phyloP scores from a whole-genome alignment of 2,888 invertebrate genomes.

The Bombylius major region DNA sequence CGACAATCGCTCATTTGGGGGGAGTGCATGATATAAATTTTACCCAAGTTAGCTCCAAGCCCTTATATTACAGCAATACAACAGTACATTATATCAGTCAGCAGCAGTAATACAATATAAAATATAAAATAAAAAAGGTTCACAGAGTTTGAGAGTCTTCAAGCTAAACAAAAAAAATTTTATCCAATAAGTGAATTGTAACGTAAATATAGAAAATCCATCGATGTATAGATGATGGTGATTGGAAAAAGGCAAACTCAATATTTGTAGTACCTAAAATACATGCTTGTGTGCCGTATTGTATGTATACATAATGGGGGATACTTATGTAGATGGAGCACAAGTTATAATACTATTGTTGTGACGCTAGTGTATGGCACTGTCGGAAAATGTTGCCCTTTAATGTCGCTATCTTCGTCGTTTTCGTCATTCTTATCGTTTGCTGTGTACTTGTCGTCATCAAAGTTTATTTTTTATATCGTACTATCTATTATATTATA shows the following conservation, averaged over 20 bases:
- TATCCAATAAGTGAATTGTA: slow-evolving; percentile 7
- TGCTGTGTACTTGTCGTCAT: too few species aligned
- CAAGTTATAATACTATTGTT: too few species aligned
- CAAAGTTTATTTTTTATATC: too few species aligned
- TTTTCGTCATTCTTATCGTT: not conserved
- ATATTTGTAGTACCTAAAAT: not conserved
- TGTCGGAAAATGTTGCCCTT: not conserved
- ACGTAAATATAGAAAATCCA: slow-evolving; percentile 12
- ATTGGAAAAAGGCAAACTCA: slow-evolving; percentile 13
- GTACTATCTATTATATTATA: too few species aligned
- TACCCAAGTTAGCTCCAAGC: not conserved
- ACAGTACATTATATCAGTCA: not conserved
- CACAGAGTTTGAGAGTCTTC: not conserved
- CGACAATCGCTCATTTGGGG: not conserved
- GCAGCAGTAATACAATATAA: not conserved
- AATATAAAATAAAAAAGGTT: not conserved
- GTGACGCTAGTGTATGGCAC: too few species aligned
- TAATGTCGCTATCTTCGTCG: slow-evolving; percentile 1
- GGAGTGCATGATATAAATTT: not conserved
- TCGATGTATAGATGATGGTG: slow-evolving; percentile 15
- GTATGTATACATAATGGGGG: not conserved
- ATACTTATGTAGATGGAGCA: too few species aligned
- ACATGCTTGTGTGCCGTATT: not conserved
- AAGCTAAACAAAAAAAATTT: not conserved
- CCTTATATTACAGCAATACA: not conserved